Evolutionary conservation across 1,140 invertebrate species (phyloP).

Genomic region (Ptiloglossa arizonensis): DNA sequence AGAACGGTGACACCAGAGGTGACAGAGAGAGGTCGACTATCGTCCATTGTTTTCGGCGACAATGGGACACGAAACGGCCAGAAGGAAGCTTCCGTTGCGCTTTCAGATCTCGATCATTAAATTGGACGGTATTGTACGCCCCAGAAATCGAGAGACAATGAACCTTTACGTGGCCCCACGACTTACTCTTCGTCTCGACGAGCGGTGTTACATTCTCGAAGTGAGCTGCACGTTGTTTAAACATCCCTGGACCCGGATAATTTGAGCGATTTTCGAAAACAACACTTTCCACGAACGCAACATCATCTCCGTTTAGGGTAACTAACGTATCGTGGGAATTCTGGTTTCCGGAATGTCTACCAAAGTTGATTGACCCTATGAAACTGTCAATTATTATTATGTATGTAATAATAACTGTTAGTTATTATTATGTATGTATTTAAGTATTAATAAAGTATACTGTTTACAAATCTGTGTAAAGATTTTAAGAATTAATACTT

Average conservation of each 20-base stretch:
- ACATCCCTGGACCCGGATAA: neutral
- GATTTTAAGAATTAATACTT: too few species aligned
- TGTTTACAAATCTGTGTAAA: too few species aligned
- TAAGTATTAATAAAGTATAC: too few species aligned
- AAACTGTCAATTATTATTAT: too few species aligned
- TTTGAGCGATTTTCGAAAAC: neutral
- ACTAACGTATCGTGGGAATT: too few species aligned
- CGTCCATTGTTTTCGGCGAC: conserved; percentile 47
- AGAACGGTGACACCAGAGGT: neutral
- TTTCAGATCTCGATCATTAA: conserved; percentile 60
- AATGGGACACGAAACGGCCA: conserved; percentile 55
- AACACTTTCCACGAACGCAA: neutral
- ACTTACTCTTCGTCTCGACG: too few species aligned
- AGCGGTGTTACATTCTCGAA: neutral
- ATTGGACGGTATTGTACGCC: conserved; percentile 52
- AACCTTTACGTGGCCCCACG: conserved; percentile 24
- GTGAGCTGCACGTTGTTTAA: neutral
- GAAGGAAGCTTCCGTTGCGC: conserved; percentile 59
- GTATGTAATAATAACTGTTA: too few species aligned
- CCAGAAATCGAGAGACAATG: conserved; percentile 50
- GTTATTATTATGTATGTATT: too few species aligned
- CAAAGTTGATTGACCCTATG: too few species aligned
- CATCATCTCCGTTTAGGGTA: too few species aligned
- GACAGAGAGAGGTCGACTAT: neutral
- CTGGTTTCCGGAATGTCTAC: too few species aligned